Percentiles rank a stretch among this genome's conserved stretches.
Conservation (phyloP, 2,888 invertebrate genomes). For the Ormyrus rosae region DNA sequence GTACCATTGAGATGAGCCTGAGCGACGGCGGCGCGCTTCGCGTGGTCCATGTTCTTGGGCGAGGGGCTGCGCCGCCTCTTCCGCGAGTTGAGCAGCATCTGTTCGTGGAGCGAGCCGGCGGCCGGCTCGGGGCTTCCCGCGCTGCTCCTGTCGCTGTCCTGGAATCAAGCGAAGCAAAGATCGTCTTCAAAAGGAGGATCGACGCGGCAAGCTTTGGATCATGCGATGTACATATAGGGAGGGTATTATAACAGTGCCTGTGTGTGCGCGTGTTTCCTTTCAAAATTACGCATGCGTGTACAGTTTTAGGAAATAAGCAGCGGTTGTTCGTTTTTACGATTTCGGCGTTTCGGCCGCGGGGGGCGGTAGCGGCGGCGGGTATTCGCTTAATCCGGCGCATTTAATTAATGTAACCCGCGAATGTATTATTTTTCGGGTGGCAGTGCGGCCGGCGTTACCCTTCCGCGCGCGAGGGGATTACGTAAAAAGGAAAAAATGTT, state of each 20-base stretch:
- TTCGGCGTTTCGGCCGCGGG: no score
- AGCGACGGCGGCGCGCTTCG: slow-evolving; percentile 77
- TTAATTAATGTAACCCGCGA: slow-evolving; percentile 22
- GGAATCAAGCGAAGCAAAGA: slow-evolving; percentile 35
- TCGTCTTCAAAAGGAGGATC: no score
- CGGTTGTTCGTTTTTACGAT: no score
- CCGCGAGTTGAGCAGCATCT: slow-evolving; percentile 71
- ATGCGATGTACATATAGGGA: no score
- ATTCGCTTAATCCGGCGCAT: neutral
- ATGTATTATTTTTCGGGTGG: slow-evolving; percentile 8
- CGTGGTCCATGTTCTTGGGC: slow-evolving; percentile 75
- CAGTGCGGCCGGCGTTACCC: slow-evolving; percentile 13
- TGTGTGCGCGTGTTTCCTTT: no score
- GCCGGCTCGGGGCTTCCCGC: slow-evolving; percentile 73
- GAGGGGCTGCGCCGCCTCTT: slow-evolving; percentile 71
- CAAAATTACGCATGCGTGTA: no score
- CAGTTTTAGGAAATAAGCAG: no score
- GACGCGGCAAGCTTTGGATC: no score
- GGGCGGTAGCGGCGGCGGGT: no score
- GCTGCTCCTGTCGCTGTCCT: slow-evolving; percentile 75
- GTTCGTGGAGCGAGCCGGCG: slow-evolving; percentile 70
- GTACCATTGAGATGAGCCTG: slow-evolving; percentile 82
- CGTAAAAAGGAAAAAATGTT: slow-evolving; percentile 13
- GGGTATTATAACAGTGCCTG: no score
- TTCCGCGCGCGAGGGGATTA: slow-evolving; percentile 4